Conservation (phyloP, 2,113 vertebrate species). For the Turdus rufiventris region DNA sequence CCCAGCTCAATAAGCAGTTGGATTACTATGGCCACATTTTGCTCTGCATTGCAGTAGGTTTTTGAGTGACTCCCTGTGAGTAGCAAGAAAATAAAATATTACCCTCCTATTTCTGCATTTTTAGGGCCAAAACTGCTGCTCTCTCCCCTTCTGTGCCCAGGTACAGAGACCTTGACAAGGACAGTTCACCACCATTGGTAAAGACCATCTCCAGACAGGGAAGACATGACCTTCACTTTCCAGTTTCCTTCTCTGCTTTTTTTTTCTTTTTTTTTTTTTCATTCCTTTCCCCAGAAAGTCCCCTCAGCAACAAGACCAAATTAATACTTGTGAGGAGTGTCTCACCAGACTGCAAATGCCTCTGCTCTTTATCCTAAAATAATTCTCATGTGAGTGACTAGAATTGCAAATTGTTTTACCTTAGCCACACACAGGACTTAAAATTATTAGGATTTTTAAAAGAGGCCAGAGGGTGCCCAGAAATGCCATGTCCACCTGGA, state of each 20-base stretch:
- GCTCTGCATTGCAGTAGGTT: neutral
- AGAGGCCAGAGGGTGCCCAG: neutral
- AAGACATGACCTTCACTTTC: neutral
- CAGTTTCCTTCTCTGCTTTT: neutral
- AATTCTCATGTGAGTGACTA: neutral
- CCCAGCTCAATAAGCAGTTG: fast-evolving
- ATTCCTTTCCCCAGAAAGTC: neutral
- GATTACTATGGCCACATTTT: neutral
- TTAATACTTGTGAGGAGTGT: neutral
- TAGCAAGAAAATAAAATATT: neutral
- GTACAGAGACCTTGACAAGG: neutral
- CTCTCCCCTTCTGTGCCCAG: neutral
- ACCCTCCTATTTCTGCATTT: neutral
- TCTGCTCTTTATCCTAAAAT: neutral
- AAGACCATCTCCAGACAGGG: neutral
- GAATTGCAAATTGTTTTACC: neutral
- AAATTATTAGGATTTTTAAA: neutral
- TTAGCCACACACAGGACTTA: neutral
- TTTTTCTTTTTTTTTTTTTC: neutral
- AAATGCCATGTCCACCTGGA: neutral
- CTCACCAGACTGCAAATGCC: neutral
- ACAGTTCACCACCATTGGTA: neutral
- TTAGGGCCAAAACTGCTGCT: neutral
- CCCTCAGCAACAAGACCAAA: neutral
- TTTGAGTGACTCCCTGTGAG: neutral